phyloP scores from a whole-genome alignment of 2,888 invertebrate genomes.

The Coenonympha arcania region DNA sequence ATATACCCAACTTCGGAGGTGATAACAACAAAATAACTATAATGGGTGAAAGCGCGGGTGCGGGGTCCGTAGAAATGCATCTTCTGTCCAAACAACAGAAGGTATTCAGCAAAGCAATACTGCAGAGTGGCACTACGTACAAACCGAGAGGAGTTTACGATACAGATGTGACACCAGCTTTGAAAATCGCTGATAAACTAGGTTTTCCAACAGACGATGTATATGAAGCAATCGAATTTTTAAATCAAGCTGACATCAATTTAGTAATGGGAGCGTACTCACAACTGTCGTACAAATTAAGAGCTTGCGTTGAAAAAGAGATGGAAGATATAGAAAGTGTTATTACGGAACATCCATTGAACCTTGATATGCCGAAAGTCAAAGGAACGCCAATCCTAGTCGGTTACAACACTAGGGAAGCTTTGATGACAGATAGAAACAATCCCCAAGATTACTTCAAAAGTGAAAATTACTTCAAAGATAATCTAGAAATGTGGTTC shows the following conservation, averaged over 20 bases:
- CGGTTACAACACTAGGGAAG: conserved; percentile 45
- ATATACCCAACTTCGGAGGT: conserved; percentile 51
- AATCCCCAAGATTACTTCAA: conserved; percentile 26
- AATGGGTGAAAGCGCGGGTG: conserved; percentile 50
- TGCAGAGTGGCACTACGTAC: conserved; percentile 43
- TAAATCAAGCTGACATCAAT: conserved; percentile 35
- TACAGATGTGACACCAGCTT: conserved; percentile 33
- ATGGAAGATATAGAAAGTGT: conserved; percentile 28
- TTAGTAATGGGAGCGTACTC: conserved; percentile 37
- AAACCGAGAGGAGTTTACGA: conserved; percentile 29
- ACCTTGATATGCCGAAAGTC: conserved; percentile 35
- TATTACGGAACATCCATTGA: conserved; percentile 37
- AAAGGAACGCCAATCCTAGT: conserved; percentile 40
- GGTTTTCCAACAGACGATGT: conserved; percentile 35
- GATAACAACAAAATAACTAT: conserved; percentile 44
- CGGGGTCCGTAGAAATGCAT: conserved; percentile 40
- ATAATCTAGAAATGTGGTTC: conserved; percentile 28
- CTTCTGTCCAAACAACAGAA: conserved; percentile 39
- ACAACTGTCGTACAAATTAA: conserved; percentile 29
- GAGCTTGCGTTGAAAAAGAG: conserved; percentile 41
- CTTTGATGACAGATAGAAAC: conserved; percentile 21
- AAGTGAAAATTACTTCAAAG: conserved; percentile 20
- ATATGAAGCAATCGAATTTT: conserved; percentile 39
- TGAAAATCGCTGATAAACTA: conserved; percentile 38
- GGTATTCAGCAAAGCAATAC: conserved; percentile 42